Evolutionary conservation across 2,888 invertebrate genomes (phyloP), one percentile per base, ranked within the genome.

Genomic region (Agrotis segetum): DNA sequence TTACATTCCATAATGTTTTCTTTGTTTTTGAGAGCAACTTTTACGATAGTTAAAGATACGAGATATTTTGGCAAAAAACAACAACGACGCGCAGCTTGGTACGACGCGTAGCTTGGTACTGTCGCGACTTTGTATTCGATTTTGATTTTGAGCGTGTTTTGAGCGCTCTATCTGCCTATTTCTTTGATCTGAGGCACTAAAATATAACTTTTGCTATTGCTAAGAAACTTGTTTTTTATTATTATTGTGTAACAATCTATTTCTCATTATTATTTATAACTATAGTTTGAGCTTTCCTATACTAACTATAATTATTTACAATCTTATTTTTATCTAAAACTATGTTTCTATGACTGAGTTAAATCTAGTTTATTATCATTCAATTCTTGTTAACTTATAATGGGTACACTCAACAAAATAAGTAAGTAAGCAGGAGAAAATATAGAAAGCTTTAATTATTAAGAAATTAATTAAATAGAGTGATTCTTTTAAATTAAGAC

Each of bases 251-350:
- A 59, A 71, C 68, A 76, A 66, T 65, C 63, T 60, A 79, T 44
- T 49, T 50, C 29, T 64, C 21, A 3, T 56, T 34, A n/a, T 29
- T 34, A 68, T 6, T 64, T 56, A 71, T 17, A 66, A 16, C 76
- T 71, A 79, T 40, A 21, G 71, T 62, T 79, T 79, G 79, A 79
- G 79, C 79, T 66, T 76, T 63, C 34, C 80, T 76, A 75, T 60
- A 29, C 62, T 47, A 64, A 40, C 3, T 19, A 66, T 55, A 14
- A 52, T 52, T 77, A 77, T 77, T 71, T 77, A 78, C 78, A 78
- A 61, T 34, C 13, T 40, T 71, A 46, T 3, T 16, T 34, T 66
- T 61, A 74, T 34, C 13, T 56, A 66, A 60, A 49, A 69, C 47
- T 60, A 65, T 58, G 4, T 58, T 16, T 53, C n/a, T 58, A 77